Evolutionary conservation across 2,797 vertebrate species (phyloP).

Genomic region (Botia kubotai): DNA sequence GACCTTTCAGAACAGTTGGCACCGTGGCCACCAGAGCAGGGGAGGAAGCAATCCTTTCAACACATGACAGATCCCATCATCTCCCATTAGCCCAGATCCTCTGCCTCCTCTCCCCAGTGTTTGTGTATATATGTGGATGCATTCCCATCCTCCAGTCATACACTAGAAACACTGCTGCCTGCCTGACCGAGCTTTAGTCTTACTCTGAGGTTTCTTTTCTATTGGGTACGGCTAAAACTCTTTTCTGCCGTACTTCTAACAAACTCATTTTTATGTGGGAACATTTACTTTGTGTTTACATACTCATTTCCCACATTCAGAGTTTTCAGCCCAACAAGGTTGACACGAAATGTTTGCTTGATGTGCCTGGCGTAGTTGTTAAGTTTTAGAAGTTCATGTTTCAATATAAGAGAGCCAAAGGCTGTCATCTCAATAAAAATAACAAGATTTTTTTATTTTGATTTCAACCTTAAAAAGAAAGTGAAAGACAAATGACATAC

Average conservation of each 20-base stretch:
- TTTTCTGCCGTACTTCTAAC: constrained; percentile 9
- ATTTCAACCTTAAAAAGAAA: background rate
- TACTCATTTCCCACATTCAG: constrained; percentile 1
- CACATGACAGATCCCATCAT: constrained; percentile 68
- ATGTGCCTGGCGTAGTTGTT: background rate
- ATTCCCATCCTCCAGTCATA: constrained; percentile 55
- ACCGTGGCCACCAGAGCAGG: constrained; percentile 69
- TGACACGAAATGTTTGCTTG: background rate
- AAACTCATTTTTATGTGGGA: constrained; percentile 7
- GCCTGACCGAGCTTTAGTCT: constrained; percentile 2
- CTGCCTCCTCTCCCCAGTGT: constrained; percentile 61
- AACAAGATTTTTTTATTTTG: background rate
- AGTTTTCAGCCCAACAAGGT: background rate
- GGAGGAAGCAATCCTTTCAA: constrained; percentile 52
- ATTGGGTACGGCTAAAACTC: background rate
- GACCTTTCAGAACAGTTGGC: constrained; percentile 83
- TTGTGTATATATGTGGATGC: constrained; percentile 37
- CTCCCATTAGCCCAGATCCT: constrained; percentile 67
- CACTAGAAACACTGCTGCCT: constrained; percentile 27
- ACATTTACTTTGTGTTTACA: constrained; percentile 5
- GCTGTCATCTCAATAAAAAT: constrained; percentile 9
- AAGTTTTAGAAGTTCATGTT: constrained; percentile 5
- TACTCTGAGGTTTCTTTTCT: background rate
- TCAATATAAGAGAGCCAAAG: background rate
- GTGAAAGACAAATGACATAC: background rate